Evolutionary conservation across 2,888 invertebrate species (phyloP).

Genomic region (Incurvaria masculella): DNA sequence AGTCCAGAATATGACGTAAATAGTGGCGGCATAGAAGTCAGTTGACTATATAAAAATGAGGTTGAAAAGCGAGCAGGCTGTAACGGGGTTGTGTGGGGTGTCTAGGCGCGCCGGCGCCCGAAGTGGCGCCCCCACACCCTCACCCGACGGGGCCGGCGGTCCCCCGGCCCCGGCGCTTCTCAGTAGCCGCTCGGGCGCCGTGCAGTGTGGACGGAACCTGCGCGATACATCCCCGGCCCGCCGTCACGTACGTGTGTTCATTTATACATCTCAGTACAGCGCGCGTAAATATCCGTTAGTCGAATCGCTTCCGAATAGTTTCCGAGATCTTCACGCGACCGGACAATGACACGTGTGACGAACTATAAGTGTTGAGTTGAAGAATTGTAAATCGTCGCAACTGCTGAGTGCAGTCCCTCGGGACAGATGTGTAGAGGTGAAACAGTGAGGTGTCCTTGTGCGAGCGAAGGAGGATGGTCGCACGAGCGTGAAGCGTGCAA

Average conservation of each 20-base stretch:
- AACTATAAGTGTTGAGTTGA: no score
- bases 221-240: constrained; percentile 8
- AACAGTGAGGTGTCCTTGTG: no score
- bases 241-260: neutral
- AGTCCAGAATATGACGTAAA: constrained; percentile 51
- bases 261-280: no score
- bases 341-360: no score
- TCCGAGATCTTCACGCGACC: no score
- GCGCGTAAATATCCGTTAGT: no score
- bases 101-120: constrained; percentile 47
- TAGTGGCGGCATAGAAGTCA: constrained; percentile 53
- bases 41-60: constrained; percentile 55
- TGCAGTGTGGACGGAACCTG: constrained; percentile 6
- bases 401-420: neutral
- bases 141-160: constrained; percentile 34
- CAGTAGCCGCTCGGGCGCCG: constrained; percentile 14
- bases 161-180: constrained; percentile 19
- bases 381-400: neutral
- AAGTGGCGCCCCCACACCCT: constrained; percentile 28
- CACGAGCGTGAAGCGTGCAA: neutral
- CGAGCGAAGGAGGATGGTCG: neutral
- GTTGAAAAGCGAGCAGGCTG: constrained; percentile 32
- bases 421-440: neutral
- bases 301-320: no score
- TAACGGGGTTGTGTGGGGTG: constrained; percentile 23